Evolutionary conservation across 2,113 vertebrate species (phyloP), one percentile per base, ranked within the genome.

Genomic region (Lipophrys pholis): DNA sequence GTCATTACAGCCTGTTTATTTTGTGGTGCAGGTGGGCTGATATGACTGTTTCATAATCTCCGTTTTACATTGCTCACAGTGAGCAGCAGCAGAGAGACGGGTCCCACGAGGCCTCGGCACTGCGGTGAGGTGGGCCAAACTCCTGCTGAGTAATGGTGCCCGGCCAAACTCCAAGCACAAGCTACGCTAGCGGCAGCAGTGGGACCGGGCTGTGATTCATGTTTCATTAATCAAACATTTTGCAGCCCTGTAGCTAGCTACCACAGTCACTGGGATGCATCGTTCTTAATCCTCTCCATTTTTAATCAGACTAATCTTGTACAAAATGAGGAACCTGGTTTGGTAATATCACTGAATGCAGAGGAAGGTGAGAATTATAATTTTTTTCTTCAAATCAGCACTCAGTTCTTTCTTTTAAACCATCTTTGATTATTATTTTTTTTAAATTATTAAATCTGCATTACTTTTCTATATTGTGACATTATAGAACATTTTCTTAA

Each of bases 221-320:
- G 81, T 86, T 87, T 87, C 87, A 90, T 92, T 90, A 90, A 90
- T 91, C 88, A 91, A 91, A 90, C 76, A 87, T 84, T 90, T 87
- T 63, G 40, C 17, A 81, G 82, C 80, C 86, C 83, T 68, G 79
- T 69, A 80, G 88, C 86, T 35, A 67, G 68, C 77, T 73, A 53
- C 78, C 58, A 60, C 64, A 81, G 72, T 81, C 76, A 59, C 81
- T 85, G 78, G 73, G 81, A 87, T 83, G 87, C 76, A 90, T 90
- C 69, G 74, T 60, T 81, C 79, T 77, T 85, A 89, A 90, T 89
- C 85, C 66, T 78, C 69, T 91, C 69, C 76, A 89, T 92, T 91
- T 93, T 91, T 80, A 92, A 91, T 93, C 81, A 82, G 72, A 48
- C 81, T 91, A 83, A 91, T 93, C 78, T 85, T 53, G 53, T 77